phyloP scores from a whole-genome alignment of 2,888 invertebrate species.

The Oconnorella tubifera region DNA sequence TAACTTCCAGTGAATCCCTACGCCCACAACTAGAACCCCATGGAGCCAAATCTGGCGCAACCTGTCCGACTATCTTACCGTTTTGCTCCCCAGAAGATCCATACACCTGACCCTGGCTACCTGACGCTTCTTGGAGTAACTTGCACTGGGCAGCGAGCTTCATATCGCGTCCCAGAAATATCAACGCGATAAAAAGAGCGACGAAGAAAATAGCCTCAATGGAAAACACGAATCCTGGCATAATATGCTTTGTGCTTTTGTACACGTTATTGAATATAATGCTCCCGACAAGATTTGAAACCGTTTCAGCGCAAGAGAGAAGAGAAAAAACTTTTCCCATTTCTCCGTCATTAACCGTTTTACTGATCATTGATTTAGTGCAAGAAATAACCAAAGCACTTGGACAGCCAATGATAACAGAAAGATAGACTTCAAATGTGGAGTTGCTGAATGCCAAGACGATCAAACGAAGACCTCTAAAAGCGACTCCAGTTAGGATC shows the following conservation, averaged over 20 bases:
- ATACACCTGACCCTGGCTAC: background rate
- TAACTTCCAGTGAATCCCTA: background rate
- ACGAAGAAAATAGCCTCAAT: conserved; percentile 36
- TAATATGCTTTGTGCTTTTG: conserved; percentile 44
- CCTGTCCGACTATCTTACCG: too few relatives aligned
- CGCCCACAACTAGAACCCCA: background rate
- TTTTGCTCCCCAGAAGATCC: conserved; percentile 1
- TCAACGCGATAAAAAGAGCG: conserved; percentile 14
- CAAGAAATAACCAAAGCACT: conserved; percentile 48
- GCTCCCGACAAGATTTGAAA: conserved; percentile 48
- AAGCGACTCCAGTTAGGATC: conserved; percentile 45
- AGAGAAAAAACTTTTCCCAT: conserved; percentile 52
- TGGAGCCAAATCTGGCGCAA: background rate
- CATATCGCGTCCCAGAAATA: conserved; percentile 22
- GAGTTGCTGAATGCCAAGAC: conserved; percentile 42
- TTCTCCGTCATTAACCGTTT: conserved; percentile 49
- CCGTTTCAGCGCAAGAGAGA: conserved; percentile 49
- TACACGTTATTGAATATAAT: conserved; percentile 49
- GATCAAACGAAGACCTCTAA: conserved; percentile 43
- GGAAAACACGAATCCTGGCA: conserved; percentile 47
- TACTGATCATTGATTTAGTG: conserved; percentile 49
- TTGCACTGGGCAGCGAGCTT: conserved; percentile 22
- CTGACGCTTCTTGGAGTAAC: conserved; percentile 11
- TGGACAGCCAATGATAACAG: conserved; percentile 47
- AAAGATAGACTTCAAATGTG: conserved; percentile 50